Evolutionary conservation across 2,113 vertebrate genomes (phyloP).

Genomic region (Petrocephalus microphthalmus): DNA sequence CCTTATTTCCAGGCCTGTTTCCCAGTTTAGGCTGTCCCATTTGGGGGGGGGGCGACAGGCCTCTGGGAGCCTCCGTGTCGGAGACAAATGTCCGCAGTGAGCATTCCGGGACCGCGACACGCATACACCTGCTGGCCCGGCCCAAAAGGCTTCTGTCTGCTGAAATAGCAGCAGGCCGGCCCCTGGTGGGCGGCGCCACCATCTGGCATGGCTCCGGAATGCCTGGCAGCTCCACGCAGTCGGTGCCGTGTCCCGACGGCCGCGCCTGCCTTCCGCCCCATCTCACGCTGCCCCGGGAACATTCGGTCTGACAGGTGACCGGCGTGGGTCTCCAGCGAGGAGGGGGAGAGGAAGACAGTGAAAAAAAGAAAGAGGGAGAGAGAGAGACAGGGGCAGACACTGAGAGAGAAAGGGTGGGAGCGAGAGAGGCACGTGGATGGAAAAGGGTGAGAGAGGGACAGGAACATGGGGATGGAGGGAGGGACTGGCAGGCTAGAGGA

Average conservation of each 20-base stretch:
- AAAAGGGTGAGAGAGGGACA: not conserved
- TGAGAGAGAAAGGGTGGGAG: not conserved
- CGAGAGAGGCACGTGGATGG: not conserved
- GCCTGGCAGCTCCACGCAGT: not conserved
- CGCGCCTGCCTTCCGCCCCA: not conserved
- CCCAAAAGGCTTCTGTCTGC: not conserved
- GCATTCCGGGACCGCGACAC: not conserved
- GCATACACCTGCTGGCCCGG: not conserved
- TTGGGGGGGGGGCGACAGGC: not conserved
- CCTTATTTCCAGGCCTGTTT: not conserved
- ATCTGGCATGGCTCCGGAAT: not conserved
- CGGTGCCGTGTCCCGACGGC: not conserved
- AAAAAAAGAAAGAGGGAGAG: not conserved
- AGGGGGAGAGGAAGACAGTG: not conserved
- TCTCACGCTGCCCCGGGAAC: not conserved
- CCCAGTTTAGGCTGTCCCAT: not conserved
- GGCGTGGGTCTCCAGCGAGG: not conserved
- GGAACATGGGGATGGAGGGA: not conserved
- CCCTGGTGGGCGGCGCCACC: not conserved
- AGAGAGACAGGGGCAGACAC: not conserved
- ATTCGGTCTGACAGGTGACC: slow-evolving; percentile 9
- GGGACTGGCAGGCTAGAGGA: not conserved
- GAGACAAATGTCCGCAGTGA: not conserved
- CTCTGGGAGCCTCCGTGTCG: not conserved
- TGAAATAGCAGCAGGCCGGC: not conserved